Percentiles rank a stretch among this genome's conserved stretches.
These are phyloP conservation scores for Hybognathus amarus DNA, from an alignment of 2,797 vertebrate genomes.

Conservation along the genomic window DNA sequence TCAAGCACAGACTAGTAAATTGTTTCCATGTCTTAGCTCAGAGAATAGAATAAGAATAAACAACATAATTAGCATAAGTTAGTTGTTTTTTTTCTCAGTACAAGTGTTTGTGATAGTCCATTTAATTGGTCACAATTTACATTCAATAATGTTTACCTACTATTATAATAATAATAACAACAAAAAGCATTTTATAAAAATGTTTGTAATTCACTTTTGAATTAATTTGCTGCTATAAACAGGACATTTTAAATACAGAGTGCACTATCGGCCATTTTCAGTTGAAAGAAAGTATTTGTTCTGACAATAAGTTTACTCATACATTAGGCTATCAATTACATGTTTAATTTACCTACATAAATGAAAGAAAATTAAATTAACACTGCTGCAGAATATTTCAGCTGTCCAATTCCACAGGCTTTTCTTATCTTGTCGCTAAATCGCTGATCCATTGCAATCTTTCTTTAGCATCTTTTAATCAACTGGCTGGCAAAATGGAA, in stretches of 20 bases:
- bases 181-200: too few species aligned
- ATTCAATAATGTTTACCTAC: too few species aligned
- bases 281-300: background rate
- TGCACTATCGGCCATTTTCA: background rate
- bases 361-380: background rate
- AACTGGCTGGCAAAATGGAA: background rate
- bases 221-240: too few species aligned
- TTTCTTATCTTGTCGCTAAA: background rate
- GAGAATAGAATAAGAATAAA: background rate
- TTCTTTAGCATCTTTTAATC: background rate
- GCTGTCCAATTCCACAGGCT: background rate
- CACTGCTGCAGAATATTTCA: background rate
- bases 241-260: background rate
- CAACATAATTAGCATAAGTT: constrained; percentile 8
- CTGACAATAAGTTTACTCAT: background rate
- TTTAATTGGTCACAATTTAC: too few species aligned
- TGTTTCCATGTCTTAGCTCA: constrained; percentile 20
- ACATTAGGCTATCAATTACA: background rate
- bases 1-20: too few species aligned
- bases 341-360: background rate
- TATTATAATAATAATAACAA: too few species aligned
- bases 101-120: too few species aligned
- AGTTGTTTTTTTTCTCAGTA: constrained; percentile 1
- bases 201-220: too few species aligned
- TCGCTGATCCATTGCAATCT: background rate